Evolutionary conservation across 2,113 vertebrate genomes (phyloP).

Genomic region (Rhabdomys dilectus): DNA sequence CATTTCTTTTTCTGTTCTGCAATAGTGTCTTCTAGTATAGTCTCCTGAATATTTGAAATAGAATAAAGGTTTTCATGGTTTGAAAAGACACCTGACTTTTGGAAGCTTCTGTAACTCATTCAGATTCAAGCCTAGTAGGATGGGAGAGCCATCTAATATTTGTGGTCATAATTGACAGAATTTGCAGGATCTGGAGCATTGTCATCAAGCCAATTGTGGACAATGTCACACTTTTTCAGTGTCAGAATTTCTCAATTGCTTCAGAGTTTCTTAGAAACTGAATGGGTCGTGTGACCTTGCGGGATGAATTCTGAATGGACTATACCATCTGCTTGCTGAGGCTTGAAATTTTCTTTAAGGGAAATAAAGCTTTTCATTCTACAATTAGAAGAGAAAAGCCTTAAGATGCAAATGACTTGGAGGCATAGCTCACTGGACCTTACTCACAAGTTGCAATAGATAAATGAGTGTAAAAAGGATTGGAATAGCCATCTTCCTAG

Average conservation of each 20-base stretch:
- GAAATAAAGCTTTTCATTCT: conserved; percentile 57
- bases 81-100: conserved; percentile 42
- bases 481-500: not conserved
- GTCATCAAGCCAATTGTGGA: conserved; percentile 29
- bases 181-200: conserved; percentile 19
- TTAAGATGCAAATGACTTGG: conserved; percentile 60
- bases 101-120: conserved; percentile 45
- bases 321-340: conserved; percentile 56
- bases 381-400: conserved; percentile 46
- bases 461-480: conserved; percentile 32
- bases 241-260: conserved; percentile 67
- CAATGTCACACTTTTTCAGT: conserved; percentile 17
- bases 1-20: conserved; percentile 35
- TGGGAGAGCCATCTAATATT: conserved; percentile 23
- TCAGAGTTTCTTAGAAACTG: conserved; percentile 61
- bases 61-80: conserved; percentile 40
- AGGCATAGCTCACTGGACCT: not conserved
- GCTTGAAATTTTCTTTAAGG: conserved; percentile 64
- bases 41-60: conserved; percentile 49
- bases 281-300: conserved; percentile 62
- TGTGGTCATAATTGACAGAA: conserved; percentile 53
- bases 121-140: not conserved
- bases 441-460: not conserved
- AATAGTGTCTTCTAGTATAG: not conserved
- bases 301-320: conserved; percentile 66